phyloP scores from a whole-genome alignment of 2,888 invertebrate genomes.

The Hoplodrina blanda region DNA sequence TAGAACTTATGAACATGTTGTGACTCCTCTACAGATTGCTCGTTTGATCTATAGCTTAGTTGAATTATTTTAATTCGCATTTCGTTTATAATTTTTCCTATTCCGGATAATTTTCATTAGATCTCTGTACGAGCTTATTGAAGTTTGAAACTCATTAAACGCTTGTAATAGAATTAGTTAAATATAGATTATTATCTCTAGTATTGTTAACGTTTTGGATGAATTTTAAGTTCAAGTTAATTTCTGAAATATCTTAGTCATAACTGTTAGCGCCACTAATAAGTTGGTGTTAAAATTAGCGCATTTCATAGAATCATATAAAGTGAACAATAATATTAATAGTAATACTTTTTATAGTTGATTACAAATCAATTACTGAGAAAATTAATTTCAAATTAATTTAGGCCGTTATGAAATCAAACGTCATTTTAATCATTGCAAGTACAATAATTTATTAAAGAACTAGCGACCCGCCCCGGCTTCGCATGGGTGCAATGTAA shows the following conservation, averaged over 20 bases:
- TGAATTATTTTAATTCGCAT: constrained; percentile 40
- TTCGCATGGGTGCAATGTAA: no score
- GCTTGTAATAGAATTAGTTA: constrained; percentile 7
- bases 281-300: not conserved
- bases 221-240: not conserved
- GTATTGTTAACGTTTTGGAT: not conserved
- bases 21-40: not conserved
- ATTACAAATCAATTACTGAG: no score
- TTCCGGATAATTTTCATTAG: constrained; percentile 19
- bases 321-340: no score
- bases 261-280: no score
- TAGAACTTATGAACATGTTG: no score
- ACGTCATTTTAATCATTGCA: no score
- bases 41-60: constrained; percentile 20
- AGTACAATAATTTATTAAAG: no score
- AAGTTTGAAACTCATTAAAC: constrained; percentile 36
- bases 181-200: constrained; percentile 8
- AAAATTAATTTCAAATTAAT: not conserved
- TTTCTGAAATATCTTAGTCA: no score
- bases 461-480: no score
- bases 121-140: constrained; percentile 39
- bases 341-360: no score
- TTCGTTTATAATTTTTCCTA: constrained; percentile 29
- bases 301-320: no score
- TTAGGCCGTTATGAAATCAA: not conserved